Conservation (phyloP, 2,888 invertebrate species). For the Patella ulyssiponensis region DNA sequence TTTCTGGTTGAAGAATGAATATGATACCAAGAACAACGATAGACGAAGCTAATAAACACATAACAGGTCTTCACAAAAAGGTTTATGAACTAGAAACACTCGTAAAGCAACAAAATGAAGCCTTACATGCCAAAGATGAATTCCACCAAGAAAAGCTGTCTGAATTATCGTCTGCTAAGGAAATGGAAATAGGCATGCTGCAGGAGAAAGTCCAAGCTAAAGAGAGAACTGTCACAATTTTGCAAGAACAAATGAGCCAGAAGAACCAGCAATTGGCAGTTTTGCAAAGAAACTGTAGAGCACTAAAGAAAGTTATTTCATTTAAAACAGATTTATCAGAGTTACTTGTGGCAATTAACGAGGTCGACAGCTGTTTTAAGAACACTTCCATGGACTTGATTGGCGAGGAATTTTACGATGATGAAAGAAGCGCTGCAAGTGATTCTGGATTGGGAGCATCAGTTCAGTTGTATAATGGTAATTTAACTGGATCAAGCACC, state of each 20-base stretch:
- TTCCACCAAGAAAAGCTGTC: slow-evolving; percentile 31
- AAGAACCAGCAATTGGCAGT: slow-evolving; percentile 42
- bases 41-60: slow-evolving; percentile 70
- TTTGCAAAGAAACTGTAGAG: slow-evolving; percentile 33
- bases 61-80: slow-evolving; percentile 63
- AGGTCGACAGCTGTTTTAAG: slow-evolving; percentile 32
- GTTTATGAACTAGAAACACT: slow-evolving; percentile 65
- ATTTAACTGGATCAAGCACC: not conserved
- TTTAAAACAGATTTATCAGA: slow-evolving; percentile 36
- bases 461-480: not conserved
- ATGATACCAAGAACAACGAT: slow-evolving; percentile 64
- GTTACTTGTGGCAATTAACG: slow-evolving; percentile 36
- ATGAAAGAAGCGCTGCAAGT: not conserved
- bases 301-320: slow-evolving; percentile 31
- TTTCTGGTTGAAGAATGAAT: slow-evolving; percentile 49
- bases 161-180: slow-evolving; percentile 36
- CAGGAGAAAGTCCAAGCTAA: slow-evolving; percentile 39
- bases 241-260: slow-evolving; percentile 46
- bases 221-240: slow-evolving; percentile 45
- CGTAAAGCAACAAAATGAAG: slow-evolving; percentile 54
- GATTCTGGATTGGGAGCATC: not conserved
- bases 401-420: not conserved
- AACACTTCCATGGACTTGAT: not conserved
- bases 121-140: slow-evolving; percentile 52
- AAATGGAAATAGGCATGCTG: slow-evolving; percentile 37